Percentiles rank a stretch among this genome's conserved stretches.
Conservation (phyloP, 2,888 invertebrate species). For the Lycaena phlaeas region DNA sequence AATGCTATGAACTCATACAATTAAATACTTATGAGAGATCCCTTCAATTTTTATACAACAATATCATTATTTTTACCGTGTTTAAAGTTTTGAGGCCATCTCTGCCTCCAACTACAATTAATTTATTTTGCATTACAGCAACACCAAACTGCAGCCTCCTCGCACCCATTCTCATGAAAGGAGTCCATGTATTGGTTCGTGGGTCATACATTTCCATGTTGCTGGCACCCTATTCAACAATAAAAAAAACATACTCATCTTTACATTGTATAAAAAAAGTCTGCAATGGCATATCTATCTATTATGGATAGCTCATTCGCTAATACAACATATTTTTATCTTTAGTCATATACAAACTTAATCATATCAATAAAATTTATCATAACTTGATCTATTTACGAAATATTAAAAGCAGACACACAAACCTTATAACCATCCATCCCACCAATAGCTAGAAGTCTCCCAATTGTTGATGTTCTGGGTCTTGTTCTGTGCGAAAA, state of each 20-base stretch:
- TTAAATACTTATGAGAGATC: too few species aligned
- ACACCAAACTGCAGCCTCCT: slow-evolving; percentile 93
- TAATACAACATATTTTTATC: too few species aligned
- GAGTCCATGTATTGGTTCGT: slow-evolving; percentile 84
- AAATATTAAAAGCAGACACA: neutral
- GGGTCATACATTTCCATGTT: slow-evolving; percentile 93
- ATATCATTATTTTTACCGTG: too few species aligned
- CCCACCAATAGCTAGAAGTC: slow-evolving; percentile 90
- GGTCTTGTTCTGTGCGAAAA: slow-evolving; percentile 88
- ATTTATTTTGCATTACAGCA: slow-evolving; percentile 85
- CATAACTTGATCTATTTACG: neutral
- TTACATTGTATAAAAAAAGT: too few species aligned
- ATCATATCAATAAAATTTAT: too few species aligned
- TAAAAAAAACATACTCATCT: too few species aligned
- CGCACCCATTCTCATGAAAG: slow-evolving; percentile 83
- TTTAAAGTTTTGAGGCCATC: slow-evolving; percentile 96
- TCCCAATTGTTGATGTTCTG: slow-evolving; percentile 92
- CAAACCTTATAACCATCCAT: slow-evolving; percentile 90
- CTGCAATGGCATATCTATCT: too few species aligned
- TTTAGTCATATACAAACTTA: too few species aligned
- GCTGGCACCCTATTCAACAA: slow-evolving; percentile 78
- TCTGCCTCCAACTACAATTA: slow-evolving; percentile 91
- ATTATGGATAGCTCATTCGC: too few species aligned
- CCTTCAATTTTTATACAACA: too few species aligned
- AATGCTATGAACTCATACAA: too few species aligned